Evolutionary conservation across 2,888 invertebrate species (phyloP).

Genomic region (Drosophila melanocephala): DNA sequence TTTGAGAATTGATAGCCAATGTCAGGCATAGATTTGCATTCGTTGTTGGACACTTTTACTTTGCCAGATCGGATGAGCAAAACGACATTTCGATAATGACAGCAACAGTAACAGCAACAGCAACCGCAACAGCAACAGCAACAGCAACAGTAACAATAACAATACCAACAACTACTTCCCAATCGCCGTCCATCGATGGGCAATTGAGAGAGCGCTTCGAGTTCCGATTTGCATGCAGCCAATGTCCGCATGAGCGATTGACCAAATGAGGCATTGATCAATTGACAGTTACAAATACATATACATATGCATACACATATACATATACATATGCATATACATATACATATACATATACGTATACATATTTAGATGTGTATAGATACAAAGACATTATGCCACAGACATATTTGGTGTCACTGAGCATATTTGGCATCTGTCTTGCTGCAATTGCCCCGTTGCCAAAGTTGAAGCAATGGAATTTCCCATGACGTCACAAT

Average conservation of each 20-base stretch:
- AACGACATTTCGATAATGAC: constrained; percentile 2
- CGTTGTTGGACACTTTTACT: constrained; percentile 12
- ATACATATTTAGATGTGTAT: constrained; percentile 26
- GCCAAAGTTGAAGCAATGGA: constrained; percentile 49
- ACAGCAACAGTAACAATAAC: neutral
- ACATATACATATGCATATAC: too few species aligned
- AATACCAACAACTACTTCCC: constrained; percentile 19
- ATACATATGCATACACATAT: constrained; percentile 2
- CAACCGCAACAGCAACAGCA: neutral
- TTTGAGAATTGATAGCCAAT: constrained; percentile 25
- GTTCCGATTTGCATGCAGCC: constrained; percentile 49
- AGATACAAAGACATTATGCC: constrained; percentile 33
- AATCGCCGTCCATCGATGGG: constrained; percentile 23
- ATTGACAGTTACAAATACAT: constrained; percentile 17
- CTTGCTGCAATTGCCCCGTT: constrained; percentile 41
- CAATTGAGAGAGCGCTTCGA: constrained; percentile 37
- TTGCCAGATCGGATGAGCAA: constrained; percentile 17
- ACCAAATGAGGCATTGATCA: constrained; percentile 22
- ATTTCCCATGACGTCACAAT: constrained; percentile 44
- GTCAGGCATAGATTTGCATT: constrained; percentile 19
- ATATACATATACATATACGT: too few species aligned
- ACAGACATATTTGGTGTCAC: constrained; percentile 45
- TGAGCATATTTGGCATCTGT: constrained; percentile 43
- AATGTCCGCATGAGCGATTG: constrained; percentile 28
- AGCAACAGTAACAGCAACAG: neutral